Base-by-base conservation (phyloP, 2,797 vertebrate genomes). In the Clarias fuscus region DNA sequence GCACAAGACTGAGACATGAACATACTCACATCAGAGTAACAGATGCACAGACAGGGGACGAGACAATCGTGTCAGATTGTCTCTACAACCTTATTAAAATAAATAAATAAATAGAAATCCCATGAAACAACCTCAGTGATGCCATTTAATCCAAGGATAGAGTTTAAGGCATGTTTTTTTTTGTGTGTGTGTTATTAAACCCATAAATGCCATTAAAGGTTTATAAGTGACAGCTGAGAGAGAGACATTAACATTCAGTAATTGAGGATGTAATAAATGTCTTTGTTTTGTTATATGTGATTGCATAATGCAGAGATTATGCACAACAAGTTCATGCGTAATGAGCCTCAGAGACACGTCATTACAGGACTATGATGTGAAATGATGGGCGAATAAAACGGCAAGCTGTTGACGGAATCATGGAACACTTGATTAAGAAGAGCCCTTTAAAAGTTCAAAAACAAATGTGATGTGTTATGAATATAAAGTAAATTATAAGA, bases 151-250 rank as follows among this genome's bases (percentile, higher is more conserved):
- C 56, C 20, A 65, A 67, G 59, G 65, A 64, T 5, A 27, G 20
- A 76, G 65, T 73, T 88, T 86, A 86, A 86, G 86, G 72, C 86
- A 73, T 48, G 72, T 43, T 48, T 59, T 48, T 33, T 59, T 48
- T 33, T 33, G 1, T 33, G 30, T 30, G 30, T 61, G 1, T 24
- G 37, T 61, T 33, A 80, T 2, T 48, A 20, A 20, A 78, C 24
- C 14, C 8, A n/a, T 58, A 27, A 43, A 27, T 4, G n/a, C 24
- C 10, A 53, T 65, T 62, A 7, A 40, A 75, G 20, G 27, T 81
- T 82, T 65, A 37, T 82, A 75, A 40, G 17, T 33, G 7, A n/a
- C 14, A n/a, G 33, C 64, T 79, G 7, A 68, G 61, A 68, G 30
- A 22, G 48, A 22, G 59, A 64, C 77, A n/a, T 40, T 22, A 64